Evolutionary conservation across 2,888 invertebrate species (phyloP).

Genomic region (Colletes collaris): DNA sequence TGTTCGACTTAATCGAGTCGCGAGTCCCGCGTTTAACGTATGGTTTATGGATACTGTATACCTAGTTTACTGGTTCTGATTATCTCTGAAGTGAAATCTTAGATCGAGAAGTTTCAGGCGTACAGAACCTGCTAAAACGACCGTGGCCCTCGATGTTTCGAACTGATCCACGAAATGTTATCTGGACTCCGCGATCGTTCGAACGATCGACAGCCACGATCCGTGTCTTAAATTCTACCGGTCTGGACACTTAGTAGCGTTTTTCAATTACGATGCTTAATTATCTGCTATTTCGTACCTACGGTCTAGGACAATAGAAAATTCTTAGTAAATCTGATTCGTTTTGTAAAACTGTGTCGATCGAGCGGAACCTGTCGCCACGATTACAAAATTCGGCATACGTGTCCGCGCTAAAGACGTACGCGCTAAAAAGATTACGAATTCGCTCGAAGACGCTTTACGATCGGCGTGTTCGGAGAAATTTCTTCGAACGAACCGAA

Average conservation of each 20-base stretch:
- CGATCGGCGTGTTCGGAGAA: background rate
- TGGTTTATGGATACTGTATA: constrained; percentile 23
- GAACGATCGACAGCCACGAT: constrained; percentile 4
- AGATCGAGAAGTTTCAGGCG: constrained; percentile 12
- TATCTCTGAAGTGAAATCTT: constrained; percentile 33
- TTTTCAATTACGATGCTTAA: constrained; percentile 44
- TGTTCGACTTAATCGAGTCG: constrained; percentile 40
- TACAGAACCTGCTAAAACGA: constrained; percentile 2
- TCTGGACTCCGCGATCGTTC: background rate
- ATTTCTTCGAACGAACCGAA: background rate
- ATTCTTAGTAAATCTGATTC: constrained; percentile 64
- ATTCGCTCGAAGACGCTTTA: constrained; percentile 19
- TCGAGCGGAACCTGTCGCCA: constrained; percentile 11
- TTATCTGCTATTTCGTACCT: constrained; percentile 47
- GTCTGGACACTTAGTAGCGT: constrained; percentile 46
- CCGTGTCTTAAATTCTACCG: constrained; percentile 28
- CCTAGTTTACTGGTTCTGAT: constrained; percentile 39
- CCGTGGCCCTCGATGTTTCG: background rate
- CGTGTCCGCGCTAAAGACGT: background rate
- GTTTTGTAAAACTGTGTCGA: constrained; percentile 47
- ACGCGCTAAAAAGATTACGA: background rate
- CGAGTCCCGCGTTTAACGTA: constrained; percentile 30
- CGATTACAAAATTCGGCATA: constrained; percentile 55
- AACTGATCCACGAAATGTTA: too few species aligned
- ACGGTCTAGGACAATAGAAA: constrained; percentile 61